These are phyloP conservation scores for Lampropteryx suffumata DNA, from an alignment of 2,888 invertebrate species.

Conservation along the genomic window DNA sequence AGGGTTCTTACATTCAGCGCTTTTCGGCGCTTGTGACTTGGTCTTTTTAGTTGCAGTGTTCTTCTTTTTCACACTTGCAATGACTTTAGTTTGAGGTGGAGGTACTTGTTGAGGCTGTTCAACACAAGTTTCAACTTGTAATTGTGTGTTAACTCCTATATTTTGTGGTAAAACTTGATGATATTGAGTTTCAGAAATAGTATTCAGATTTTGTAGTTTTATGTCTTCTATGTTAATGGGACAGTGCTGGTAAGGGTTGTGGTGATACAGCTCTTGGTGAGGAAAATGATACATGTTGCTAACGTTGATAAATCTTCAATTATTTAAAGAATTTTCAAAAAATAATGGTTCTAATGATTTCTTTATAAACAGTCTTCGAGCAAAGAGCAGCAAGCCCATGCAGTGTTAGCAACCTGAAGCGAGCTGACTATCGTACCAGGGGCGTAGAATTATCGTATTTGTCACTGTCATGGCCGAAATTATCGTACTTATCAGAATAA, in stretches of 20 bases:
- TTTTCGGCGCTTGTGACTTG: constrained; percentile 10
- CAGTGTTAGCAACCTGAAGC: no score
- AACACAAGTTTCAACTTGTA: constrained; percentile 7
- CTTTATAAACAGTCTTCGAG: no score
- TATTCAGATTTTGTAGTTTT: constrained; percentile 28
- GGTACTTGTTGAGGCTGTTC: constrained; percentile 1
- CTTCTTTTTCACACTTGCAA: constrained; percentile 21
- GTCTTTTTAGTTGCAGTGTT: constrained; percentile 17
- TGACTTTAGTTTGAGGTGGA: not conserved
- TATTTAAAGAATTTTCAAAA: no score
- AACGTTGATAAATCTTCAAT: not conserved
- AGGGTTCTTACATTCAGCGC: constrained; percentile 22
- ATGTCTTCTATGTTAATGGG: constrained; percentile 31
- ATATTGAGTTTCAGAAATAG: constrained; percentile 24
- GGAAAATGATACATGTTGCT: constrained; percentile 47
- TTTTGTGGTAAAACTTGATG: constrained; percentile 25
- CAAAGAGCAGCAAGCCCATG: no score
- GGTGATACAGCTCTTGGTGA: constrained; percentile 61
- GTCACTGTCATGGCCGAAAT: no score
- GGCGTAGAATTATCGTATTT: no score
- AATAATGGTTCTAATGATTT: no score
- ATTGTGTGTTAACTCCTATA: constrained; percentile 15
- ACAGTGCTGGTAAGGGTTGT: constrained; percentile 41
- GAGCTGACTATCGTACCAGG: no score
- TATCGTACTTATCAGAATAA: no score